Base-by-base conservation (phyloP, 37 sponge, comb jelly and placozoan genomes). In the Tethya wilhelma region DNA sequence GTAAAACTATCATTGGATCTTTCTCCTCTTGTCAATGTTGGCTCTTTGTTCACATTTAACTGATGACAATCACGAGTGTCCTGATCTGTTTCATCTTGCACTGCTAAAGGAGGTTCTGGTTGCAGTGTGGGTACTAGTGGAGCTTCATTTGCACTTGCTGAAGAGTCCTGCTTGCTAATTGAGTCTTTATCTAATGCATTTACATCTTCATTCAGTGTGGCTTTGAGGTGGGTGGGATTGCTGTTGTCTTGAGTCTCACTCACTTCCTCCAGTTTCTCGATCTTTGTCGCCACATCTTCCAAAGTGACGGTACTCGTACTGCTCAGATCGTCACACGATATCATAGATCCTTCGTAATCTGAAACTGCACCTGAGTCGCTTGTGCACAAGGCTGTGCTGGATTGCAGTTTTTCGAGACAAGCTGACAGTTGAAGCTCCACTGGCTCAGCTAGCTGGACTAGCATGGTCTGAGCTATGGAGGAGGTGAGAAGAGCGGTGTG, bases 321-420 rank as follows among this genome's bases (percentile, higher is more conserved):
- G 14, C 14, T 49, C 14, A 49, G 9, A 14, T 14, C 14, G 53
- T 49, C 14, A 49, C 53, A 19, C 53, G 9, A 19, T 9, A 9
- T 19, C 14, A 19, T 4, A 28, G 77, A 25, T 25, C 44, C 42
- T 30, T 76, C 64, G 5, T 60, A 76, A 30, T 80, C 80, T 38
- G 80, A 69, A 4, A 80, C 58, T 56, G 69, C 41, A 38, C 80
- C 70, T 38, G 80, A 80, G 31, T 80, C 69, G 37, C 59, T 69
- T 41, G 43, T 75, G 19, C 4, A 8, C 17, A 26, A 23, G 4
- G 42, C 75, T 33, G 20, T 12, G 1, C 7, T 29, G 25, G 4
- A 36, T 14, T 78, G 59, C 42, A 38, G 37, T 33, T 19, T 67
- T 22, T 80, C 70, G 11, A 80, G 20, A 1, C 69, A 43, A 67